These are phyloP conservation scores for Hemistola chrysoprasaria DNA, from an alignment of 2,888 invertebrate genomes.

Conservation along the genomic window DNA sequence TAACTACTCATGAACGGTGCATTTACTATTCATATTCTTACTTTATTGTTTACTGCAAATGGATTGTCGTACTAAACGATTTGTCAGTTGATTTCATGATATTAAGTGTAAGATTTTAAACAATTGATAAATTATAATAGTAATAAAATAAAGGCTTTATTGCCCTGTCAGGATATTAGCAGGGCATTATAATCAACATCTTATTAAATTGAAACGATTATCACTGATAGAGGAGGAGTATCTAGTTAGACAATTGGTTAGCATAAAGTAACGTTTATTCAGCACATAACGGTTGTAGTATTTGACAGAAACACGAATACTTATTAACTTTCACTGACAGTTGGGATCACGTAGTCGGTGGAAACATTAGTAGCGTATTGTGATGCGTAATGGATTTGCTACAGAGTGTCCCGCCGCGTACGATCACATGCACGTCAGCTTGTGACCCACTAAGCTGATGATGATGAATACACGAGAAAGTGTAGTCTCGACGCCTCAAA, in stretches of 20 bases:
- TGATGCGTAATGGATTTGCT: constrained; percentile 55
- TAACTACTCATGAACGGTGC: no score
- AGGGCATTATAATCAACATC: no score
- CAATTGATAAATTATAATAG: no score
- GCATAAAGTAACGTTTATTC: constrained; percentile 18
- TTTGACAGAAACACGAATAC: constrained; percentile 52
- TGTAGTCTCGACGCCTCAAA: constrained; percentile 30
- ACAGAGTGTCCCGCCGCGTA: constrained; percentile 44
- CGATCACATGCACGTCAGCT: constrained; percentile 38
- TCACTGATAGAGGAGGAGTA: no score
- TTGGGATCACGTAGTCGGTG: constrained; percentile 50
- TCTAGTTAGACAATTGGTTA: not conserved
- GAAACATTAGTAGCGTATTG: constrained; percentile 54
- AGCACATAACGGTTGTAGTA: constrained; percentile 45
- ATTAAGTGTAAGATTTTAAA: no score
- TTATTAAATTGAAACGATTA: no score
- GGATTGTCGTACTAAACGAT: no score
- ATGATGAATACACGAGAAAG: constrained; percentile 70
- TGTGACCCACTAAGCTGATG: constrained; percentile 68
- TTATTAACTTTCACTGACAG: constrained; percentile 67
- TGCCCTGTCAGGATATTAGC: no score
- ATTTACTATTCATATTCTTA: no score
- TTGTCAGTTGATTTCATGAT: no score
- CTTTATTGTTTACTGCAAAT: no score
- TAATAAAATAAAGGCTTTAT: no score